These are phyloP conservation scores for Bucco capensis DNA, from an alignment of 2,113 vertebrate genomes.

Conservation along the genomic window DNA sequence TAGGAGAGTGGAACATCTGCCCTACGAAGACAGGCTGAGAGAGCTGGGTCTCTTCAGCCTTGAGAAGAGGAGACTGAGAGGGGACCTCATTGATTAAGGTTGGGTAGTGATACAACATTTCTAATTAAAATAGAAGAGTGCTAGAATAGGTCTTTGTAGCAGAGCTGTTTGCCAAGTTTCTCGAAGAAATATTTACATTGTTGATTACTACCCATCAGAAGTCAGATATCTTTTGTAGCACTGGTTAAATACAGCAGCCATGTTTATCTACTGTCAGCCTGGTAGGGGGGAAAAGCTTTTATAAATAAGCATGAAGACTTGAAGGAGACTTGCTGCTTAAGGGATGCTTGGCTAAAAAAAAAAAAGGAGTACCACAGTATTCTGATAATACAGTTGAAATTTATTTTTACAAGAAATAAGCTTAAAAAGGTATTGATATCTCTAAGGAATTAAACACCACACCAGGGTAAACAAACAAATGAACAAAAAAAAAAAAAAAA, in stretches of 20 bases:
- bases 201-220: background rate
- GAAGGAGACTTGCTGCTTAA: background rate
- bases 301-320: background rate
- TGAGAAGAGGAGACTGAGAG: no score
- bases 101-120: background rate
- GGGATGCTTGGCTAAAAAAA: background rate
- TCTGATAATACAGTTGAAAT: background rate
- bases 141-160: background rate
- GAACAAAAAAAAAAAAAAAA: background rate
- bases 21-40: no score
- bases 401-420: background rate
- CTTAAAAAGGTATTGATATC: background rate
- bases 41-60: no score
- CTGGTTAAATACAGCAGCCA: background rate
- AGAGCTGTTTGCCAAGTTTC: background rate
- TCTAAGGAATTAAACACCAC: background rate
- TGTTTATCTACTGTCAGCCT: background rate
- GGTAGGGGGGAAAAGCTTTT: background rate
- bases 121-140: background rate
- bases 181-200: background rate
- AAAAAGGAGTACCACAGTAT: background rate
- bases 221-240: background rate
- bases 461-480: no score
- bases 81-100: no score
- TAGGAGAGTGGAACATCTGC: no score